Evolutionary conservation across 2,888 invertebrate species (phyloP).

Genomic region (Diadegma fenestrale): DNA sequence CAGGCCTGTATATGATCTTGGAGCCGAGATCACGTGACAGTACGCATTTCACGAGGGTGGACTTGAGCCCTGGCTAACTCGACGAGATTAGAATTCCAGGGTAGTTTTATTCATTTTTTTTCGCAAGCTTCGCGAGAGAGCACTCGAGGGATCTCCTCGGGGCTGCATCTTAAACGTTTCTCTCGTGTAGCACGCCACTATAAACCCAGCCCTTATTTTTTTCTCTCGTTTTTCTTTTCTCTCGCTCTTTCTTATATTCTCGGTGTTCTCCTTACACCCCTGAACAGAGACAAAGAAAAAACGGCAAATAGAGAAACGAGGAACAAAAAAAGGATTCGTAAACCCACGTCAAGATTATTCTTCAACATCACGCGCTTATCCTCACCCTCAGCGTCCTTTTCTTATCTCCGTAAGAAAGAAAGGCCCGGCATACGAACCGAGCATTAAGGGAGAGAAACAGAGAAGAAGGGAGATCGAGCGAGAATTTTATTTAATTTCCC

Average conservation of each 20-base stretch:
- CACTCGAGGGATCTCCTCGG: slow-evolving; percentile 75
- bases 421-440: not conserved
- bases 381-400: slow-evolving; percentile 27
- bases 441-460: not conserved
- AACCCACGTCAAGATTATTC: slow-evolving; percentile 64
- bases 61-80: slow-evolving; percentile 55
- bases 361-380: slow-evolving; percentile 45
- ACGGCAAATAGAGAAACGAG: slow-evolving; percentile 35
- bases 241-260: slow-evolving; percentile 18
- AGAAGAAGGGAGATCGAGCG: not conserved
- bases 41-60: slow-evolving; percentile 58
- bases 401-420: not conserved
- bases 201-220: slow-evolving; percentile 21
- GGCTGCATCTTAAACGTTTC: slow-evolving; percentile 79
- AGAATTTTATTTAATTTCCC: slow-evolving; percentile 43
- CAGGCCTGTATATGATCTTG: slow-evolving; percentile 51
- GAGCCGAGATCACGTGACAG: slow-evolving; percentile 58
- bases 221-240: slow-evolving; percentile 8
- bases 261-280: slow-evolving; percentile 36
- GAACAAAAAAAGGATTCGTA: slow-evolving; percentile 48
- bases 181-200: slow-evolving; percentile 71
- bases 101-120: slow-evolving; percentile 77
- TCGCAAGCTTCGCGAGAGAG: slow-evolving; percentile 67
- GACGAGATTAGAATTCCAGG: slow-evolving; percentile 80
- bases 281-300: slow-evolving; percentile 42